These are phyloP conservation scores for Lithophane ornitopus DNA, from an alignment of 2,888 invertebrate genomes.

Conservation along the genomic window DNA sequence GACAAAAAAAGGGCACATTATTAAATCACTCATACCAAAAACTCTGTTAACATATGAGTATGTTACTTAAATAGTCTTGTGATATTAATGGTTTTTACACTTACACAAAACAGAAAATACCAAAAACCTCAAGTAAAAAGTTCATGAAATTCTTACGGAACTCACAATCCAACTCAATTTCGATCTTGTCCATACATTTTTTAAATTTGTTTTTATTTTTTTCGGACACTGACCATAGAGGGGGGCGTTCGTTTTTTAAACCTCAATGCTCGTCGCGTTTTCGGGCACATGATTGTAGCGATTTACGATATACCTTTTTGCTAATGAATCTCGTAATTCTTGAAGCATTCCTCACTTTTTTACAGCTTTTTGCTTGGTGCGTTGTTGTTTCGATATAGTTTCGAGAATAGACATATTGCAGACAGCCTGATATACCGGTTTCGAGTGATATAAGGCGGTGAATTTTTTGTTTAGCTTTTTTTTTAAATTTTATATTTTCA, in stretches of 20 bases:
- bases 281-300: constrained; percentile 81
- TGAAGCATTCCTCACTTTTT: constrained; percentile 53
- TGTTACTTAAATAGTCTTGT: background rate
- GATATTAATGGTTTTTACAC: too few species aligned
- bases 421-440: background rate
- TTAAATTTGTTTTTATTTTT: constrained; percentile 74
- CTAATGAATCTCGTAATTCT: constrained; percentile 82
- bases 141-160: constrained; percentile 42
- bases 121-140: background rate
- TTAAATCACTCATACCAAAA: background rate
- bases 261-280: constrained; percentile 81
- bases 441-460: background rate
- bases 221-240: constrained; percentile 72
- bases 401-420: constrained; percentile 15
- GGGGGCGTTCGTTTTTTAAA: constrained; percentile 77
- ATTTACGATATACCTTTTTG: constrained; percentile 86
- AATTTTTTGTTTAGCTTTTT: background rate
- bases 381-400: constrained; percentile 30
- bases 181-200: constrained; percentile 54
- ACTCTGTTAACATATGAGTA: fast-evolving
- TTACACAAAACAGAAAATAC: background rate
- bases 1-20: background rate
- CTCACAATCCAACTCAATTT: constrained; percentile 31
- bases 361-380: constrained; percentile 41
- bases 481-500: background rate